Base-by-base conservation (phyloP, 2,888 invertebrate species). In the Dasysyrphus albostriatus region DNA sequence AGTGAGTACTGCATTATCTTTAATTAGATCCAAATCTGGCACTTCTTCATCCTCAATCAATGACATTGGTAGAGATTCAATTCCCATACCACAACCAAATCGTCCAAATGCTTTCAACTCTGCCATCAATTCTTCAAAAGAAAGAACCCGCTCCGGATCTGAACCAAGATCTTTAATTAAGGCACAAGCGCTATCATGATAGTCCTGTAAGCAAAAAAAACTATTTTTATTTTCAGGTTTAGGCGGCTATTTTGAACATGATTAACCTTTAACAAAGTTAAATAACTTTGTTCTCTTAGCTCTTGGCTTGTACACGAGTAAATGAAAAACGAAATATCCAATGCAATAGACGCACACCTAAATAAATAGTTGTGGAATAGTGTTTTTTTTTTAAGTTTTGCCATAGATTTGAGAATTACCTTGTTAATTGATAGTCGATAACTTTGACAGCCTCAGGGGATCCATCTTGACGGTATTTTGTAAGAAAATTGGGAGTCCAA, bases 401-500 rank as follows among this genome's bases (percentile, higher is more conserved):
- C 32, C 1, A 47, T 32, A n/a, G 9, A 24, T 3, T 4, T n/a
- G 0, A 73, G 6, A 61, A 63, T 85, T 89, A 92, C 89, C 81
- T 93, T 0, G 95, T 91, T 58, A 96, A 90, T 90, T 96, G 96
- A 89, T 95, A 96, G 89, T 96, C 96, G 44, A 96, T 95, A 81
- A 96, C 93, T 88, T 94, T 94, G 4, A 91, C 90, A 39, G 90
- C 90, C 37, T 90, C 83, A 0, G 92, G 89, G 3, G 88, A 59
- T 0, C 90, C 90, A 9, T 88, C 88, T 5, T 74, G 70, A 4
- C 72, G 78, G 73, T 93, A 93, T 56, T 94, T 94, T 9, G 94
- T 94, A 0, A 96, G 90, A 88, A 96, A 96, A 90, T 96, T 96
- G n/a, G 95, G 95, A 0, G 95, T 94, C 96, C 96, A 96, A 49